Conservation (phyloP, 1,140 invertebrate species). For the Saccostrea glomerata region DNA sequence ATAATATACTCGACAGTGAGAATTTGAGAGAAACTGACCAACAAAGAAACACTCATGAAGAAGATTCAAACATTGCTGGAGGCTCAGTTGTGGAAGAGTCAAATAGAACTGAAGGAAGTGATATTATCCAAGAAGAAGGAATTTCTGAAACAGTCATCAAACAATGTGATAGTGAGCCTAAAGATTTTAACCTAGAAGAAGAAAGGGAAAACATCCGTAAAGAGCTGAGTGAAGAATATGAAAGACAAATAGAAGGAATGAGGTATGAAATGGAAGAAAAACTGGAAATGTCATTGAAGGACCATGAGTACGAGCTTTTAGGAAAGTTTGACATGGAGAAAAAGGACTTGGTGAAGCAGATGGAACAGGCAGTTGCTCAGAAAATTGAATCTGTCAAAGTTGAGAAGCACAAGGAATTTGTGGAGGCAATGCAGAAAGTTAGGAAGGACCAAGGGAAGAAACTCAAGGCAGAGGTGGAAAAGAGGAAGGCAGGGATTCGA, state of each 20-base stretch:
- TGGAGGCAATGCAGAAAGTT: slow-evolving; percentile 70
- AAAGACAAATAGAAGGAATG: slow-evolving; percentile 52
- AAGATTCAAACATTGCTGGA: neutral
- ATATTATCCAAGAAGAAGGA: neutral
- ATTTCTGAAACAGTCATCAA: neutral
- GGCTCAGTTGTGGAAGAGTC: neutral
- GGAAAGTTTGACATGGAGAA: slow-evolving; percentile 59
- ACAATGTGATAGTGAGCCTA: neutral
- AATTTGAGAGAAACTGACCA: neutral
- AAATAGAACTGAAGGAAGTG: neutral
- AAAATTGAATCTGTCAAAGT: slow-evolving; percentile 63
- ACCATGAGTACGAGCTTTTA: slow-evolving; percentile 57
- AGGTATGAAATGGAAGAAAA: slow-evolving; percentile 65
- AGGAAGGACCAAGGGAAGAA: slow-evolving; percentile 58
- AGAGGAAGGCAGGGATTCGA: slow-evolving; percentile 38
- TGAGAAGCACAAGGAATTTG: slow-evolving; percentile 71
- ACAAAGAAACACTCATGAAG: neutral
- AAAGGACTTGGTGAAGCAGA: slow-evolving; percentile 59
- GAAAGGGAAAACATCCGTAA: slow-evolving; percentile 7
- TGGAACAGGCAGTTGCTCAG: slow-evolving; percentile 64
- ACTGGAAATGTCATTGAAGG: slow-evolving; percentile 54
- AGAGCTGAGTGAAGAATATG: slow-evolving; percentile 4
- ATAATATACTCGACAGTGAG: neutral
- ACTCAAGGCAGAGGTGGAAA: slow-evolving; percentile 31
- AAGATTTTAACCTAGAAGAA: neutral